Evolutionary conservation across 2,797 vertebrate genomes (phyloP).

Genomic region (Psittacula echo): DNA sequence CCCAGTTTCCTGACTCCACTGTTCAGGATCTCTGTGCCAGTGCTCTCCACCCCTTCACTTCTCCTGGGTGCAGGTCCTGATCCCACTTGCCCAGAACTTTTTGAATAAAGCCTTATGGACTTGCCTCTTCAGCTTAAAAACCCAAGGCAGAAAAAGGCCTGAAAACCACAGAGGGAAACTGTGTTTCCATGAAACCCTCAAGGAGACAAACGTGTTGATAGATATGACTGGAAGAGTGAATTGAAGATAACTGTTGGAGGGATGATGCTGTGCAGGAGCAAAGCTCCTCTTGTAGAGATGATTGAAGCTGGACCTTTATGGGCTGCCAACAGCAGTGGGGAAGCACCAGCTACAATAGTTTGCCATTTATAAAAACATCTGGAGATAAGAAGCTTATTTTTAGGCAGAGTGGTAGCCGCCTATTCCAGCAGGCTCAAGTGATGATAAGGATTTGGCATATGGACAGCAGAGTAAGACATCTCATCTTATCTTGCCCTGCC

Average conservation of each 20-base stretch:
- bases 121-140: neutral
- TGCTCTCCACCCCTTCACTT: neutral
- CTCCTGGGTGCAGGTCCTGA: neutral
- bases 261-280: neutral
- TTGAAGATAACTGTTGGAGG: neutral
- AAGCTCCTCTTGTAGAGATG: neutral
- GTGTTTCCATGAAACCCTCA: neutral
- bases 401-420: neutral
- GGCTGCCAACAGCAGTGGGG: neutral
- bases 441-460: neutral
- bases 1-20: neutral
- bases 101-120: neutral
- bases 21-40: neutral
- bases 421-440: neutral
- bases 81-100: neutral
- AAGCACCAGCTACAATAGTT: neutral
- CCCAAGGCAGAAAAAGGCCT: neutral
- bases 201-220: neutral
- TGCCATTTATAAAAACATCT: constrained; percentile 24
- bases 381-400: constrained; percentile 45
- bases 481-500: neutral
- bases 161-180: neutral
- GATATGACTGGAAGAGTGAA: neutral
- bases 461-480: neutral
- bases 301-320: neutral